Evolutionary conservation across 2,797 vertebrate species (phyloP), one percentile per base, ranked within the genome.

Genomic region (Clarias platycephalus): DNA sequence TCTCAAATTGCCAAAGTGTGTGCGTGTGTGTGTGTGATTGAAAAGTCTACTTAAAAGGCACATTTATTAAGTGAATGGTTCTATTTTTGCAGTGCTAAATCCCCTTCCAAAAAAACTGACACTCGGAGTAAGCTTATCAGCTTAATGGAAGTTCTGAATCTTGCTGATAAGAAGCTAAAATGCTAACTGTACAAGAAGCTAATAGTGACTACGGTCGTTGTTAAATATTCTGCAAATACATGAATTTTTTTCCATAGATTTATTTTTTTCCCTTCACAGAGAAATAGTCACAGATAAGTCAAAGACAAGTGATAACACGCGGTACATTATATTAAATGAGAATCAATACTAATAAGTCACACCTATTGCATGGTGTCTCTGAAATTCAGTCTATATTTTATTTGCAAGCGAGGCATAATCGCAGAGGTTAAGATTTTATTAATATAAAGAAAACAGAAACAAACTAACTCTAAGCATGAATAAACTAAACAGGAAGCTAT

Each of bases 91-190:
- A 40, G 10, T 31, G 55, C 24, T 75, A 70, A 58, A n/a, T 4
- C 49, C 2, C 12, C 49, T 53, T 53, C 75, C 76, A 63, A 58
- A 78, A 58, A 55, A 78, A 67, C 1, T 49, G 74, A 70, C 31
- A 79, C n/a, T 34, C n/a, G 24, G 37, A 79, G 37, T 1, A 72
- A 49, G 37, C 37, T 53, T 72, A 62, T 80, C 60, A 53, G 57
- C 68, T 26, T 78, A 79, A 84, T 74, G 57, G 28, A 63, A 18
- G 44, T 37, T 55, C 72, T 77, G 63, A 64, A 78, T 78, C 63
- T 40, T 68, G 31, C 74, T 60, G 74, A 83, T 76, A 77, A 82
- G 81, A 82, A 64, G 71, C 60, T 53, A 75, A 75, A 74, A 75
- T 40, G 34, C 37, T 31, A 72, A 55, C 5, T 53, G 40, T 18